Conservation (phyloP, 1,140 invertebrate species). For the Drosophila chauvacae region DNA sequence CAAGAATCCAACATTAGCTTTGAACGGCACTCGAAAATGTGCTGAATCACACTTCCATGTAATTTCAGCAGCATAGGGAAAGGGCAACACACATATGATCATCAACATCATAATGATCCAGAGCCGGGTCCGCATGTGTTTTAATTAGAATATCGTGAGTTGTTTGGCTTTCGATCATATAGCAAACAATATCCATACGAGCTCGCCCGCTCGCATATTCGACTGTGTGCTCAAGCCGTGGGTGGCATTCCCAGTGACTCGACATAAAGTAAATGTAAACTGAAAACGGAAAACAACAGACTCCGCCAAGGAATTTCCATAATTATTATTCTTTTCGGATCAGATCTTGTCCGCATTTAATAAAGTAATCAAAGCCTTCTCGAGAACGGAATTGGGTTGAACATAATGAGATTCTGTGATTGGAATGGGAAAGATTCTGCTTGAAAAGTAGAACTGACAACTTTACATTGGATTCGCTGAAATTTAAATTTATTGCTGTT, state of each 20-base stretch:
- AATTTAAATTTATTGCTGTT: conserved; percentile 10
- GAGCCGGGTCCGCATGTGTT: conserved; percentile 65
- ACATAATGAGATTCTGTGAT: conserved; percentile 26
- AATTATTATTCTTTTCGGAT: conserved; percentile 70
- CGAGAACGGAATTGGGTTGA: conserved; percentile 48
- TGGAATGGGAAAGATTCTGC: conserved; percentile 22
- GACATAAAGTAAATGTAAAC: conserved; percentile 45
- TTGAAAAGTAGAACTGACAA: conserved; percentile 10
- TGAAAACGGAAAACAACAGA: conserved; percentile 39
- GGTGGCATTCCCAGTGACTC: conserved; percentile 71
- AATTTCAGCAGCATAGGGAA: conserved; percentile 67
- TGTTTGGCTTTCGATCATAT: conserved; percentile 81
- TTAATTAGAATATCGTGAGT: conserved; percentile 82
- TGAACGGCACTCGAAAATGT: conserved; percentile 60
- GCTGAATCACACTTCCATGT: conserved; percentile 76
- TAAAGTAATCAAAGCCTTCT: conserved; percentile 77
- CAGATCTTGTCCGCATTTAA: conserved; percentile 74
- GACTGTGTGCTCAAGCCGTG: conserved; percentile 50
- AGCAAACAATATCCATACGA: conserved; percentile 70
- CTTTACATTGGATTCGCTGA: conserved; percentile 11
- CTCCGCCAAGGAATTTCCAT: conserved; percentile 49
- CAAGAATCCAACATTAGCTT: conserved; percentile 68
- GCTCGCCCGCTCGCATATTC: conserved; percentile 7
- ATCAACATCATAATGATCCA: conserved; percentile 34
- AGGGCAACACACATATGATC: conserved; percentile 38